These are phyloP conservation scores for Drosophila ficusphila DNA, from an alignment of 1,140 invertebrate species.

Conservation along the genomic window DNA sequence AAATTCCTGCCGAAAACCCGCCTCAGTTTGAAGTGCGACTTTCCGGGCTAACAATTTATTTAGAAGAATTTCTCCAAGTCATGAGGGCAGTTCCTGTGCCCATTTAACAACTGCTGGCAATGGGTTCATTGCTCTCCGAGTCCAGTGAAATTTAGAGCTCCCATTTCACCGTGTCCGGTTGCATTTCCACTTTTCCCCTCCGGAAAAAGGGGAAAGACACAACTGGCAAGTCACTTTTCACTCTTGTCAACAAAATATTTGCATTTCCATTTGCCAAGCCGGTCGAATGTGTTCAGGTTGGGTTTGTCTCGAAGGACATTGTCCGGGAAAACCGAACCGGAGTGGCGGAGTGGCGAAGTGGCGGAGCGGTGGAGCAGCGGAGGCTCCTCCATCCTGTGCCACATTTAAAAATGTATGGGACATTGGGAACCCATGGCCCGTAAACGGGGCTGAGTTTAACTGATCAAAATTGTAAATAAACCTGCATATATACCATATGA, in stretches of 20 bases:
- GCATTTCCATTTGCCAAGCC: slow-evolving; percentile 65
- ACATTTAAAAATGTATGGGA: slow-evolving; percentile 74
- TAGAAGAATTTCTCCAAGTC: slow-evolving; percentile 41
- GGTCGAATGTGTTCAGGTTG: slow-evolving; percentile 8
- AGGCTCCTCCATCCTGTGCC: slow-evolving; percentile 45
- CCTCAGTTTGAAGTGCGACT: slow-evolving; percentile 18
- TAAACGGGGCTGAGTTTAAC: slow-evolving; percentile 49
- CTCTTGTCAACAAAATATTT: slow-evolving; percentile 77
- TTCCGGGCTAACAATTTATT: slow-evolving; percentile 47
- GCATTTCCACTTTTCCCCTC: slow-evolving; percentile 22
- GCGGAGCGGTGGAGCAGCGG: too few relatives aligned
- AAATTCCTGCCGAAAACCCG: slow-evolving; percentile 35
- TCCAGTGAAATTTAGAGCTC: slow-evolving; percentile 22
- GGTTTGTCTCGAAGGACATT: slow-evolving; percentile 27
- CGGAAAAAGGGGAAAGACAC: slow-evolving; percentile 4
- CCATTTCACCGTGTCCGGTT: slow-evolving; percentile 64
- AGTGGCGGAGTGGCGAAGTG: too few relatives aligned
- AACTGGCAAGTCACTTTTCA: slow-evolving; percentile 69
- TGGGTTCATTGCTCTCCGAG: slow-evolving; percentile 46
- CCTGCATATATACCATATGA: slow-evolving; percentile 54
- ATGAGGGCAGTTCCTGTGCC: slow-evolving; percentile 37
- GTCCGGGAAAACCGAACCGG: background rate
- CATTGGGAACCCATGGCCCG: slow-evolving; percentile 49
- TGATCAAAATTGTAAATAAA: slow-evolving; percentile 81
- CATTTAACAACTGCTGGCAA: slow-evolving; percentile 21